Evolutionary conservation across 2,113 vertebrate species (phyloP).

Genomic region (Eira barbara): DNA sequence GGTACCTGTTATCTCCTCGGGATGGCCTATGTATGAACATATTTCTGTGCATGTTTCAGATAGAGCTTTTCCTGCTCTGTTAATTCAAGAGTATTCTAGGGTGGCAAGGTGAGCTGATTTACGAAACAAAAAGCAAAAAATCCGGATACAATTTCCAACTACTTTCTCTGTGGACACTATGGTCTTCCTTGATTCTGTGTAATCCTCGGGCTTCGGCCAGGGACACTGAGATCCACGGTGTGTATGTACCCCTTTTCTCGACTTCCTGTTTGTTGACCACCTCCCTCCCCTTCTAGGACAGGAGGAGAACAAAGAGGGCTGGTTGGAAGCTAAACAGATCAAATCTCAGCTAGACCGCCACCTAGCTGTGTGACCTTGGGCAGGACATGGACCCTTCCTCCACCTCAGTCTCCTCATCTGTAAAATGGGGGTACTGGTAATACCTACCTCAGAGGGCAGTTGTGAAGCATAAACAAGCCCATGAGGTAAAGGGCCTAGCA

Average conservation of each 20-base stretch:
- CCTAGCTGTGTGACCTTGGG: background rate
- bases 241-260: too few species aligned
- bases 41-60: background rate
- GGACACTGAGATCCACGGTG: background rate
- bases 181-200: background rate
- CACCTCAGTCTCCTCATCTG: background rate
- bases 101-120: background rate
- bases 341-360: background rate
- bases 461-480: background rate
- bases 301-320: background rate
- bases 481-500: background rate
- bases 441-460: slow-evolving; percentile 53
- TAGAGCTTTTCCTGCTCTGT: background rate
- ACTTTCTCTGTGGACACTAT: background rate
- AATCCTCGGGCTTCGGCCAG: background rate
- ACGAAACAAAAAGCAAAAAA: background rate
- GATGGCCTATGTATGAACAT: background rate
- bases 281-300: background rate
- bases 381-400: background rate
- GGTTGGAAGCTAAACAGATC: background rate
- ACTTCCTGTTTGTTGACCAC: background rate
- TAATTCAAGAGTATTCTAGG: background rate
- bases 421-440: background rate
- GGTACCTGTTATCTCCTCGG: background rate
- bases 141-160: background rate